These are phyloP conservation scores for Volucella inanis DNA, from an alignment of 2,888 invertebrate genomes.

Conservation along the genomic window DNA sequence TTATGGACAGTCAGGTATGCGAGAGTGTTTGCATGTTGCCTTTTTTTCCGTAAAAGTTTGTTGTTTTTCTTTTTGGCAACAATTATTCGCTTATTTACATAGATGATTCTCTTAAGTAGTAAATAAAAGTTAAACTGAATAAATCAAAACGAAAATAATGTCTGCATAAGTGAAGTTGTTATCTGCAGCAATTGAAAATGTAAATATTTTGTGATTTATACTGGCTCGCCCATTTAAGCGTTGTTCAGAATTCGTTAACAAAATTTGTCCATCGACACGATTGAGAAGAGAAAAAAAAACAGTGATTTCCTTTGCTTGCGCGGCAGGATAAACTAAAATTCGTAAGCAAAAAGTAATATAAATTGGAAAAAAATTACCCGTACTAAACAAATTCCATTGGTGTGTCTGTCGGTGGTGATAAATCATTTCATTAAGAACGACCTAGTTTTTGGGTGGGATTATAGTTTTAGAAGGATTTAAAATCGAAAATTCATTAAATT, in stretches of 20 bases:
- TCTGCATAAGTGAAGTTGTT: constrained; percentile 1
- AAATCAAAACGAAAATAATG: background rate
- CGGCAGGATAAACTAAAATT: background rate
- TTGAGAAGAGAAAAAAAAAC: too few species aligned
- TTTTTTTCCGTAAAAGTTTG: constrained; percentile 4
- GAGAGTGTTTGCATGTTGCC: constrained; percentile 29
- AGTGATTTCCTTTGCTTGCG: constrained; percentile 25
- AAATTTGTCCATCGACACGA: too few species aligned
- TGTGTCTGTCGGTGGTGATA: constrained; percentile 17
- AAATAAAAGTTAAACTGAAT: constrained; percentile 16
- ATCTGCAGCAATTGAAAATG: constrained; percentile 10
- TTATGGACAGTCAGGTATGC: constrained; percentile 82
- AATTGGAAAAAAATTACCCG: background rate
- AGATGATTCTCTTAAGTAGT: background rate
- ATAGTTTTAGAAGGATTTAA: constrained; percentile 6
- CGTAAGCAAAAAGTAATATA: background rate
- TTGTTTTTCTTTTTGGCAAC: background rate
- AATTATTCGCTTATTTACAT: too few species aligned
- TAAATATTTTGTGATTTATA: constrained; percentile 15
- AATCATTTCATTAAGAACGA: constrained; percentile 19
- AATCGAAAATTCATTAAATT: background rate
- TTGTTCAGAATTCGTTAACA: too few species aligned
- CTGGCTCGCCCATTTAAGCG: background rate
- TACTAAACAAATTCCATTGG: too few species aligned
- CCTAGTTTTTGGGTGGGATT: constrained; percentile 11